Percentiles rank a stretch among this genome's conserved stretches.
Evolutionary conservation across 2,797 vertebrate genomes (phyloP).

Genomic region (Neosilurus hyrtlii): DNA sequence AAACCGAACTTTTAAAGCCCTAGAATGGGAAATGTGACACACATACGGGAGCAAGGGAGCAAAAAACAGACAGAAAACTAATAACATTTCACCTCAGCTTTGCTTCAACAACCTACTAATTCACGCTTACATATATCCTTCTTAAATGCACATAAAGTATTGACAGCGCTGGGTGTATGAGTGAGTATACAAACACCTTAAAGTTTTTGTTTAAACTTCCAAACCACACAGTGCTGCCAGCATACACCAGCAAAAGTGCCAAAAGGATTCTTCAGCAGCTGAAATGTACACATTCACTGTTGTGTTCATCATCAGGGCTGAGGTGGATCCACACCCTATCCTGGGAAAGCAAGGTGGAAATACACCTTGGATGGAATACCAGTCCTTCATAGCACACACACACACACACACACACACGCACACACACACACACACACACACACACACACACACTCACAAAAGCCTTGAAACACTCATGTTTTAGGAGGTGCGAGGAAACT

Average conservation of each 20-base stretch:
- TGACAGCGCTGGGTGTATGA: background rate
- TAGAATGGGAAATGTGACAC: background rate
- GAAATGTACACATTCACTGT: background rate
- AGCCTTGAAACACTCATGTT: background rate
- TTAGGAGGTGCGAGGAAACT: background rate
- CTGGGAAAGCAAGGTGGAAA: background rate
- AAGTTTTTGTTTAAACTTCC: background rate
- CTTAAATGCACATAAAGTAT: background rate
- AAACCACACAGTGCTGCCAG: background rate
- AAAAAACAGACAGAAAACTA: background rate
- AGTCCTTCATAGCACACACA: background rate
- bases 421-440: background rate
- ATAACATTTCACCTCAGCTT: background rate
- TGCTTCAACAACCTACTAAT: background rate
- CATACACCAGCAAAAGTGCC: background rate
- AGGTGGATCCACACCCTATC: background rate
- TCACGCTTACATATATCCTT: background rate
- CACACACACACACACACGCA: background rate
- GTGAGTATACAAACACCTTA: background rate
- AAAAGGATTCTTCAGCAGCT: background rate
- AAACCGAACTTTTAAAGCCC: conserved; percentile 1
- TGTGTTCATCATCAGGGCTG: background rate
- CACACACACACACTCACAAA: background rate
- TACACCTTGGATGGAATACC: background rate
- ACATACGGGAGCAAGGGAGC: background rate